phyloP scores from a whole-genome alignment of 2,888 invertebrate species.

The Chrysotoxum bicinctum region DNA sequence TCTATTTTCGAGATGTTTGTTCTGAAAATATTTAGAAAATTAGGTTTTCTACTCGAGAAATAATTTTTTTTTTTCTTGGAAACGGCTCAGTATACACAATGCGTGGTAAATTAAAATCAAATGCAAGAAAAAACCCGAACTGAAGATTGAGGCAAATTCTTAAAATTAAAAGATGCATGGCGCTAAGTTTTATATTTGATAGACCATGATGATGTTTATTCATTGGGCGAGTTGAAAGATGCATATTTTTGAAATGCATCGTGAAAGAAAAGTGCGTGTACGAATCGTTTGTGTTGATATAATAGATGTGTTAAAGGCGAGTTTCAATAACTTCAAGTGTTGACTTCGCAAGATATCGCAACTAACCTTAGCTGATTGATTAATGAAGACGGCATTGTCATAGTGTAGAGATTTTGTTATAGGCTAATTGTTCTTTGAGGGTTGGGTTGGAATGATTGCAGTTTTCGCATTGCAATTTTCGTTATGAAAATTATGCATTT shows the following conservation, averaged over 20 bases:
- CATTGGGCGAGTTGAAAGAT: constrained; percentile 60
- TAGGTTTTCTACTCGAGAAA: constrained; percentile 3
- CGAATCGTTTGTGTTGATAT: too few relatives aligned
- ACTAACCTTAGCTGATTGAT: too few relatives aligned
- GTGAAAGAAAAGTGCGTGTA: constrained; percentile 25
- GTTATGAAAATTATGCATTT: too few relatives aligned
- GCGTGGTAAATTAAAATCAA: constrained; percentile 34
- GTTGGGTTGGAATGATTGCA: too few relatives aligned
- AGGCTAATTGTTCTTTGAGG: too few relatives aligned
- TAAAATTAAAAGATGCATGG: constrained; percentile 67
- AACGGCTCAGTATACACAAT: constrained; percentile 32
- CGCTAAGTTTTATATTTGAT: constrained; percentile 69
- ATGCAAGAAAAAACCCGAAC: constrained; percentile 26
- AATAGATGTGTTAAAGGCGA: too few relatives aligned
- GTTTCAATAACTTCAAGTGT: too few relatives aligned
- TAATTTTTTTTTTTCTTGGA: neutral
- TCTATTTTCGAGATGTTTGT: constrained; percentile 67
- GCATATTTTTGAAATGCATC: constrained; percentile 62
- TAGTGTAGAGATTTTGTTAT: too few relatives aligned
- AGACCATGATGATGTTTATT: constrained; percentile 60
- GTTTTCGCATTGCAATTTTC: too few relatives aligned
- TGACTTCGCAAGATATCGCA: too few relatives aligned
- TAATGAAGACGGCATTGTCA: too few relatives aligned
- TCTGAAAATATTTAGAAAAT: constrained; percentile 69
- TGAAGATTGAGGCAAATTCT: constrained; percentile 38